Conservation (phyloP, 2,888 invertebrate species). For the Amphipyra tragopoginis region DNA sequence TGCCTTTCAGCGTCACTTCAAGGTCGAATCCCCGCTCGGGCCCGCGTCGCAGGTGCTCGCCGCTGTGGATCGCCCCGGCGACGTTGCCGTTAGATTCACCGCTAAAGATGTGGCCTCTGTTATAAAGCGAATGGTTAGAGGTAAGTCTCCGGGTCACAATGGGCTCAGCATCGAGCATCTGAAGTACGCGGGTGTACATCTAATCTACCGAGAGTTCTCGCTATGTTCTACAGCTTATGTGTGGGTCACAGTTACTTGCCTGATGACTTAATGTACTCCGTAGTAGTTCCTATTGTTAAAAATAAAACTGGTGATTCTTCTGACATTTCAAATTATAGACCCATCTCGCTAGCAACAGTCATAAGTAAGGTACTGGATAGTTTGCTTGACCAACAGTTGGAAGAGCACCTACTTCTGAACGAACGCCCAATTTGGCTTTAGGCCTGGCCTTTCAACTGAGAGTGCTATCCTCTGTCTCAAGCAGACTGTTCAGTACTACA, state of each 20-base stretch:
- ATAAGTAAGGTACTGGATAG: not conserved
- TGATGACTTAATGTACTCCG: not conserved
- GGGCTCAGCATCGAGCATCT: not conserved
- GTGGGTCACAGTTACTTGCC: not conserved
- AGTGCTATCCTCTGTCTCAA: too few relatives aligned
- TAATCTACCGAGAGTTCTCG: not conserved
- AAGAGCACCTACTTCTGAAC: not conserved
- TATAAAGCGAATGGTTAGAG: not conserved
- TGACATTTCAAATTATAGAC: not conserved
- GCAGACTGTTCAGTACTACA: too few relatives aligned
- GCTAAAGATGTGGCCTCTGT: not conserved
- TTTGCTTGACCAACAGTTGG: not conserved
- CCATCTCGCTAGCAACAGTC: constrained; percentile 1
- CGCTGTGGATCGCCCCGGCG: not conserved
- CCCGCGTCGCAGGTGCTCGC: not conserved
- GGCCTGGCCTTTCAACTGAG: constrained; percentile 1
- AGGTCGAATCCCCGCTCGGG: not conserved
- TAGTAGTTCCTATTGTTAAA: constrained; percentile 1
- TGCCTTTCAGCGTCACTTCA: not conserved
- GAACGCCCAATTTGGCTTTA: constrained; percentile 1
- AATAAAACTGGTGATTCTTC: constrained; percentile 2
- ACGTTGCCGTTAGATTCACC: not conserved
- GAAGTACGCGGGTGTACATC: not conserved
- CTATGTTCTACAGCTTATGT: constrained; percentile 1
- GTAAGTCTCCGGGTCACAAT: not conserved